phyloP scores from a whole-genome alignment of 2,888 invertebrate genomes.

The Cephus spinipes region DNA sequence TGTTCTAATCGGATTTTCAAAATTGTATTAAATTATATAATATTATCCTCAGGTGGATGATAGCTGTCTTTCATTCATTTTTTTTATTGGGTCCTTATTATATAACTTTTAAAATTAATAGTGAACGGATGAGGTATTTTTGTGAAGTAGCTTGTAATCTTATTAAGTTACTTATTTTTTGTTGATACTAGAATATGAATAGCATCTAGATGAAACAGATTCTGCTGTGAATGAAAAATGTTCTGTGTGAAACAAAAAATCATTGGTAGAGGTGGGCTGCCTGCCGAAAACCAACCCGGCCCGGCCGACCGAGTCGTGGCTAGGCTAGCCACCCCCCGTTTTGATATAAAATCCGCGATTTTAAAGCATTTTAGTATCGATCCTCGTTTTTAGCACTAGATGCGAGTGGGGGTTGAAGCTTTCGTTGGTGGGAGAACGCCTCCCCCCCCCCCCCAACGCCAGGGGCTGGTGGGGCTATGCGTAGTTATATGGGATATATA shows the following conservation, averaged over 20 bases:
- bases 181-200: no score
- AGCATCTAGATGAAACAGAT: no score
- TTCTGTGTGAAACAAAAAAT: not conserved
- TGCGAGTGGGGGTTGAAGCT: conserved; percentile 50
- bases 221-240: no score
- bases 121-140: no score
- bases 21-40: no score
- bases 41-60: no score
- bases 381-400: conserved; percentile 73
- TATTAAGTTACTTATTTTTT: no score
- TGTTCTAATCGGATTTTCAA: no score
- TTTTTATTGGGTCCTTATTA: no score
- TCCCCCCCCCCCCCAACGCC: conserved; percentile 5
- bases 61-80: no score
- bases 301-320: conserved; percentile 25
- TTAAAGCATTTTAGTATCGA: conserved; percentile 76
- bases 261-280: not conserved
- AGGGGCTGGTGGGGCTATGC: conserved; percentile 39
- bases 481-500: conserved; percentile 61
- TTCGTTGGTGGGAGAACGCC: conserved; percentile 45
- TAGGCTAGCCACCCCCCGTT: conserved; percentile 57
- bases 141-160: no score
- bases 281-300: not conserved
- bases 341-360: conserved; percentile 75
- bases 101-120: no score